Conservation (phyloP, 2,797 vertebrate species). For the Anas capensis region DNA sequence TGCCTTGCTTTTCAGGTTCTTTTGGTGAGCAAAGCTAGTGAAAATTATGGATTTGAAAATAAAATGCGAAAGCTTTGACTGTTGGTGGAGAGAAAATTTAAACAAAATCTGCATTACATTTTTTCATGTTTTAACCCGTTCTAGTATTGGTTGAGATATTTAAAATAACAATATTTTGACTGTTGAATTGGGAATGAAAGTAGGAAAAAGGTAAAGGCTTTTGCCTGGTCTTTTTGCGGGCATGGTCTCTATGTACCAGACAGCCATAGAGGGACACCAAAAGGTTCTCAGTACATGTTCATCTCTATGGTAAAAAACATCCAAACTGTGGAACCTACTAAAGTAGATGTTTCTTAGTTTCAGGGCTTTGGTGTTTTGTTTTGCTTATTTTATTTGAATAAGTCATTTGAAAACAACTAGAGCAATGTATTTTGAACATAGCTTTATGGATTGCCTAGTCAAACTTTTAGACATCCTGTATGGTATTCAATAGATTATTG, state of each 20-base stretch:
- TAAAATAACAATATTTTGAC: neutral
- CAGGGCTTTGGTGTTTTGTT: neutral
- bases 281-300: neutral
- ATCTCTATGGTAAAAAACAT: neutral
- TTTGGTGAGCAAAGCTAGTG: neutral
- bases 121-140: neutral
- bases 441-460: neutral
- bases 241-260: neutral
- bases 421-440: neutral
- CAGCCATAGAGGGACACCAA: neutral
- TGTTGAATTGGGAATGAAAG: neutral
- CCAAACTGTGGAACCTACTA: neutral
- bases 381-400: neutral
- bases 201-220: neutral
- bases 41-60: neutral
- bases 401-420: neutral
- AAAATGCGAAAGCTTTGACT: neutral
- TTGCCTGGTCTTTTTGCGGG: neutral
- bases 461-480: neutral
- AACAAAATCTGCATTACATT: neutral
- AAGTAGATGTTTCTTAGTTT: neutral
- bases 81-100: neutral
- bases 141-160: neutral
- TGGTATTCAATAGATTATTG: neutral
- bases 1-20: neutral